Percentiles rank a stretch among this genome's conserved stretches.
Evolutionary conservation across 1,140 invertebrate species (phyloP).

Genomic region (Apis laboriosa): DNA sequence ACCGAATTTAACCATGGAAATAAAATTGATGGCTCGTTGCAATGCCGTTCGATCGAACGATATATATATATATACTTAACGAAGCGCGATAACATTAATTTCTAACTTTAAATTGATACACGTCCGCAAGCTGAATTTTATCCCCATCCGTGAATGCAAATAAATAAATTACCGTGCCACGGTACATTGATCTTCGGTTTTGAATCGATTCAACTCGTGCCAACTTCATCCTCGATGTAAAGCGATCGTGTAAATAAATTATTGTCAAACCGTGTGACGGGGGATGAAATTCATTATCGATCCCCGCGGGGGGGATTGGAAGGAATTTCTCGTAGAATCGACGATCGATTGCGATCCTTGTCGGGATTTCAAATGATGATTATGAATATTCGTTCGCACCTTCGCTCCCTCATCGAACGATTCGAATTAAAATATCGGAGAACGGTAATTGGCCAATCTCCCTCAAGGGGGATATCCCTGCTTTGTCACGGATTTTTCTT

Average conservation of each 20-base stretch:
- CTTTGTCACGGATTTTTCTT: too few species aligned
- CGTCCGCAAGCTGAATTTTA: neutral
- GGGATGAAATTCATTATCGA: conserved; percentile 44
- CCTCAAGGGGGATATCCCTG: too few species aligned
- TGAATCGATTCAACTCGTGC: conserved; percentile 21
- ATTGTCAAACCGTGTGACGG: conserved; percentile 19
- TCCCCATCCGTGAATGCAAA: neutral
- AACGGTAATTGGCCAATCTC: too few species aligned
- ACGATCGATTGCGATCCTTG: neutral
- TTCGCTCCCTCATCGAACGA: neutral
- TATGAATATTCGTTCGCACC: neutral
- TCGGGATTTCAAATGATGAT: neutral
- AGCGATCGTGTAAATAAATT: conserved; percentile 37
- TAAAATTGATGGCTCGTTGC: neutral
- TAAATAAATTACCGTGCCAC: conserved; percentile 32
- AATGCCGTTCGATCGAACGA: too few species aligned
- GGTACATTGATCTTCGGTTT: conserved; percentile 33
- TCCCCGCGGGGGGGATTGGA: neutral
- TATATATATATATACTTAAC: neutral
- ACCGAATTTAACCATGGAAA: neutral
- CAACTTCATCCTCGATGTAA: conserved; percentile 14
- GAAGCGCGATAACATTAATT: conserved; percentile 9
- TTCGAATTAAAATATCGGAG: neutral
- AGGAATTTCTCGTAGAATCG: conserved; percentile 19
- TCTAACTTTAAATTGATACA: conserved; percentile 14